phyloP scores from a whole-genome alignment of 2,888 invertebrate genomes.

The Caenorhabditis uteleia region DNA sequence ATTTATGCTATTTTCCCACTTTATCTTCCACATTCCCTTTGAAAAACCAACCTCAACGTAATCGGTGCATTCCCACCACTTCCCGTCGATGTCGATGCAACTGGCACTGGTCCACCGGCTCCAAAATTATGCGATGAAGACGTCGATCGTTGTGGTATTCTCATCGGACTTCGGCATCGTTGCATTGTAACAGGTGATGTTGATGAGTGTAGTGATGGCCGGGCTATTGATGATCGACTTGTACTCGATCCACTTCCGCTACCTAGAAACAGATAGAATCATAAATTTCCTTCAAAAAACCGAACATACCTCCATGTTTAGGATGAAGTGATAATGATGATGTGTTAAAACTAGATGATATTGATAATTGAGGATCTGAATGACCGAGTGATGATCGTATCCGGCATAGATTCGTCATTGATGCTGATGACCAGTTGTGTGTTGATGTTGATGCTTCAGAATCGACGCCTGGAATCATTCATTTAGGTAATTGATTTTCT shows the following conservation, averaged over 20 bases:
- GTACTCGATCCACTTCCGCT: constrained; percentile 17
- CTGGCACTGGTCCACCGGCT: constrained; percentile 3
- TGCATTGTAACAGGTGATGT: constrained; percentile 54
- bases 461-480: constrained; percentile 6
- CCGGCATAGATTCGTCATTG: constrained; percentile 49
- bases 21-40: too few relatives aligned
- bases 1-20: background rate
- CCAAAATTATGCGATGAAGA: constrained; percentile 37
- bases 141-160: constrained; percentile 32
- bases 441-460: too few relatives aligned
- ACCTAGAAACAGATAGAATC: too few relatives aligned
- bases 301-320: too few relatives aligned
- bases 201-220: constrained; percentile 52
- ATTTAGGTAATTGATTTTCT: too few relatives aligned
- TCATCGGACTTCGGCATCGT: constrained; percentile 47
- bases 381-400: constrained; percentile 63
- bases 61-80: constrained; percentile 23
- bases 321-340: constrained; percentile 25
- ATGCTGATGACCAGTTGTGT: constrained; percentile 43
- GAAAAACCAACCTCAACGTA: constrained; percentile 18
- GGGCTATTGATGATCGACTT: constrained; percentile 27
- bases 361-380: constrained; percentile 66
- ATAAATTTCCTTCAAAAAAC: too few relatives aligned
- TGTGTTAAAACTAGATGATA: constrained; percentile 25
- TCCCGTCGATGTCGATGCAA: constrained; percentile 9